Percentiles rank a stretch among this genome's conserved stretches.
Evolutionary conservation across 2,113 vertebrate species (phyloP).

Genomic region (Camelus dromedarius): DNA sequence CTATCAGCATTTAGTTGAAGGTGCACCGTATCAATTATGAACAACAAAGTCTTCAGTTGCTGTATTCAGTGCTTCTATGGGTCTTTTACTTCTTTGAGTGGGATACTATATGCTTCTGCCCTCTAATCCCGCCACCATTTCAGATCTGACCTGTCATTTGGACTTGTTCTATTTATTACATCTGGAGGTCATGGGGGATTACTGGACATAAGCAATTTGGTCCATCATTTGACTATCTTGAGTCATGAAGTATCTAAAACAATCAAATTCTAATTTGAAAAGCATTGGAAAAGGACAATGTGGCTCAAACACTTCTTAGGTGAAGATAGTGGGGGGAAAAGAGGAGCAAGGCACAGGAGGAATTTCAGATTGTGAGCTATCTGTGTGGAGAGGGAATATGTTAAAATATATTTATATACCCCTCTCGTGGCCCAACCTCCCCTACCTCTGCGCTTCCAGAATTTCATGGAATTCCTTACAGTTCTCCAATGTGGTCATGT

Average conservation of each 20-base stretch:
- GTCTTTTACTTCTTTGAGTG: not conserved
- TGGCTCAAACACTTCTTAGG: not conserved
- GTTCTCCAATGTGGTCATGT: not conserved
- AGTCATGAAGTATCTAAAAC: not conserved
- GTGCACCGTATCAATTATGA: not conserved
- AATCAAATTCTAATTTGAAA: not conserved
- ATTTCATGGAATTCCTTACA: conserved; percentile 17
- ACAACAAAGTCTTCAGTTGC: not conserved
- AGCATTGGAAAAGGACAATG: not conserved
- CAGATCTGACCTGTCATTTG: not conserved
- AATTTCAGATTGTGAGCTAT: not conserved
- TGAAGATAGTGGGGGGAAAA: not conserved
- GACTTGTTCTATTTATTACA: not conserved
- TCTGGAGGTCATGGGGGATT: not conserved
- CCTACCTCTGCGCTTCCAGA: not conserved
- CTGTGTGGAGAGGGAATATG: not conserved
- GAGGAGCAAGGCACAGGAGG: not conserved
- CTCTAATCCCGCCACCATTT: not conserved
- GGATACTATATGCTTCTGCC: not conserved
- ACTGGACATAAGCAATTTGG: not conserved
- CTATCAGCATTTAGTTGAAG: not conserved
- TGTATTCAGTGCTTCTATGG: not conserved
- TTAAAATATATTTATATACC: not conserved
- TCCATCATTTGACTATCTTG: not conserved
- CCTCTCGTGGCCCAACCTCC: not conserved